These are phyloP conservation scores for Antedon bifida DNA, from an alignment of 35 echinoderm and acorn worm species.

Conservation along the genomic window DNA sequence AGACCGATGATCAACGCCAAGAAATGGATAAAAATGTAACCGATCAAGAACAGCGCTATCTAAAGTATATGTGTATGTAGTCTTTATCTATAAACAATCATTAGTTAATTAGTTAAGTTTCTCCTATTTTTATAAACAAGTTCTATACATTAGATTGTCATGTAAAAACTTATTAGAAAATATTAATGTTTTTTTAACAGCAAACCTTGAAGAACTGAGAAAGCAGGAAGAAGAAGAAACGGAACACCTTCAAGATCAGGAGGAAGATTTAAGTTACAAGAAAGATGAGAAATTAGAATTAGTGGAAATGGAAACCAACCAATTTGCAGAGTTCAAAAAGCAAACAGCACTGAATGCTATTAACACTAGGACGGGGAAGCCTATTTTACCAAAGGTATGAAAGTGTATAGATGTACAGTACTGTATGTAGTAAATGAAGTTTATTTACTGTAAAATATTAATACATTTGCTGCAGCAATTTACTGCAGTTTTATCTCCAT, in stretches of 20 bases:
- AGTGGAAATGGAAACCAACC: slow-evolving; percentile 39
- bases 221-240: slow-evolving; percentile 64
- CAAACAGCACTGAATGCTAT: slow-evolving; percentile 58
- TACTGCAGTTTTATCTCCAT: too few relatives aligned
- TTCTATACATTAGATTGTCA: too few relatives aligned
- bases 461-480: not conserved
- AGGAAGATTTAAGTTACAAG: slow-evolving; percentile 64
- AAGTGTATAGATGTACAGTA: too few relatives aligned
- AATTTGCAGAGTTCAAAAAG: slow-evolving; percentile 72
- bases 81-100: not conserved
- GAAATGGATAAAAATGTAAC: slow-evolving; percentile 99
- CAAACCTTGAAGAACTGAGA: slow-evolving; percentile 92
- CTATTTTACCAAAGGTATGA: slow-evolving; percentile 47
- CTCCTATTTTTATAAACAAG: too few relatives aligned
- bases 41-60: slow-evolving; percentile 96
- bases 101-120: too few relatives aligned
- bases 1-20: slow-evolving; percentile 89
- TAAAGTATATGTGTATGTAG: slow-evolving; percentile 99
- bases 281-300: slow-evolving; percentile 61
- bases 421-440: not conserved
- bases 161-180: too few relatives aligned
- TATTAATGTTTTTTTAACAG: slow-evolving; percentile 8
- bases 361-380: slow-evolving; percentile 71
- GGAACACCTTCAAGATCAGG: slow-evolving; percentile 37
- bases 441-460: not conserved